Conservation (phyloP, 2,113 vertebrate species). For the Ascaphus truei region DNA sequence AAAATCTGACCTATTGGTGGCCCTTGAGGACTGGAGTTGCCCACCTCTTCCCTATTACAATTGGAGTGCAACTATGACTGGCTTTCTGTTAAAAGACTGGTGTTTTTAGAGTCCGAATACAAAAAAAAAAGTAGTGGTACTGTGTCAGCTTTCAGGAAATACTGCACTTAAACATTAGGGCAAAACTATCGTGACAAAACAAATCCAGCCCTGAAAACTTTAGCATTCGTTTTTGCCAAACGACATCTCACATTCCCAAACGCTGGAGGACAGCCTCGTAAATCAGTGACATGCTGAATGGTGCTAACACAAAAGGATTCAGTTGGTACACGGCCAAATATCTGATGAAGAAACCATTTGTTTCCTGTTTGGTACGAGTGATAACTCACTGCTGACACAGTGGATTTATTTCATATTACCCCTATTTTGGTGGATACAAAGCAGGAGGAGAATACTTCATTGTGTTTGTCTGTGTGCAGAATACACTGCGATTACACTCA, state of each 20-base stretch:
- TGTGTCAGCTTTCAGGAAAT: too few relatives aligned
- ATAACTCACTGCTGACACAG: slow-evolving; percentile 23
- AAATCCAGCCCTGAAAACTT: neutral
- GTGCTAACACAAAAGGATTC: slow-evolving; percentile 3
- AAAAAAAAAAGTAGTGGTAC: too few relatives aligned
- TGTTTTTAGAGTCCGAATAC: too few relatives aligned
- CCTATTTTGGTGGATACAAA: slow-evolving; percentile 4
- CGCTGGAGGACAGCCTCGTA: neutral
- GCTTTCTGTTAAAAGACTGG: too few relatives aligned
- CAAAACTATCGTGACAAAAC: neutral
- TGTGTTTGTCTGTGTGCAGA: neutral
- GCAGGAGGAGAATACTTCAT: slow-evolving; percentile 6
- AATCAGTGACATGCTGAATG: neutral
- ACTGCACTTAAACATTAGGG: neutral
- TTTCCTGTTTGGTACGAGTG: slow-evolving; percentile 6
- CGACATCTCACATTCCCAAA: neutral
- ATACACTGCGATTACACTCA: slow-evolving; percentile 5
- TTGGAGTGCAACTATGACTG: too few relatives aligned
- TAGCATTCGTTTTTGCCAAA: neutral
- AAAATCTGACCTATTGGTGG: too few relatives aligned
- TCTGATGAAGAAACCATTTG: slow-evolving; percentile 10
- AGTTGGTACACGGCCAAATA: slow-evolving; percentile 8
- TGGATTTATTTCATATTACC: slow-evolving; percentile 25
- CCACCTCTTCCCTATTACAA: too few relatives aligned
- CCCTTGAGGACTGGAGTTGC: too few relatives aligned